Evolutionary conservation across 2,888 invertebrate genomes (phyloP).

Genomic region (Drosophila tanythrix): DNA sequence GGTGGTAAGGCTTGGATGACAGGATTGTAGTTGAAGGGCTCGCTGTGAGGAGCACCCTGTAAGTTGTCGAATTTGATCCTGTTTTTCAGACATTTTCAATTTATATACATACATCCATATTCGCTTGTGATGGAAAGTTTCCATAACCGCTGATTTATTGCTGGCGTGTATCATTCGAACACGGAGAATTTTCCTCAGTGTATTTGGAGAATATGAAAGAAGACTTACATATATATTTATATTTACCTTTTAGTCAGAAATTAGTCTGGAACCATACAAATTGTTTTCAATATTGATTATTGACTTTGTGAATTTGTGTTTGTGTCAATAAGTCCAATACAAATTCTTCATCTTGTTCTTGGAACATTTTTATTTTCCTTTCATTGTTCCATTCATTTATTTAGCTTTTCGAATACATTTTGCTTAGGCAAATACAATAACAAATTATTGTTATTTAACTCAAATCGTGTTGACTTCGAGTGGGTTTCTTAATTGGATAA

Average conservation of each 20-base stretch:
- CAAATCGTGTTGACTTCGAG: slow-evolving; percentile 12
- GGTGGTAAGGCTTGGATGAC: neutral
- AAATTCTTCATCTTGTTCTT: neutral
- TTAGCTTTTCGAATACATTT: neutral
- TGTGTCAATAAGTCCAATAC: neutral
- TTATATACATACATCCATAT: neutral
- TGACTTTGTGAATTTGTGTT: neutral
- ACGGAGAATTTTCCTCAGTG: neutral
- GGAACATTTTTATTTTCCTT: neutral
- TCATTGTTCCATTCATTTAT: neutral
- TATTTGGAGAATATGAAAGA: neutral
- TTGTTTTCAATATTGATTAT: neutral
- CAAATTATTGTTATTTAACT: too few species aligned
- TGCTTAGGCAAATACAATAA: neutral
- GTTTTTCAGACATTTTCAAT: neutral
- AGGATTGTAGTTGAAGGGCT: neutral
- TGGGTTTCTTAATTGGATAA: slow-evolving; percentile 59
- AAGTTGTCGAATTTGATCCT: neutral
- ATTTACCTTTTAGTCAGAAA: neutral
- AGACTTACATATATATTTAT: neutral
- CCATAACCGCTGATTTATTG: too few species aligned
- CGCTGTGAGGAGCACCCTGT: neutral
- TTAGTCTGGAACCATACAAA: neutral
- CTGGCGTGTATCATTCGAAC: neutral
- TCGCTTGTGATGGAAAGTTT: too few species aligned